Evolutionary conservation across 2,113 vertebrate genomes (phyloP).

Genomic region (Arenaria interpres): DNA sequence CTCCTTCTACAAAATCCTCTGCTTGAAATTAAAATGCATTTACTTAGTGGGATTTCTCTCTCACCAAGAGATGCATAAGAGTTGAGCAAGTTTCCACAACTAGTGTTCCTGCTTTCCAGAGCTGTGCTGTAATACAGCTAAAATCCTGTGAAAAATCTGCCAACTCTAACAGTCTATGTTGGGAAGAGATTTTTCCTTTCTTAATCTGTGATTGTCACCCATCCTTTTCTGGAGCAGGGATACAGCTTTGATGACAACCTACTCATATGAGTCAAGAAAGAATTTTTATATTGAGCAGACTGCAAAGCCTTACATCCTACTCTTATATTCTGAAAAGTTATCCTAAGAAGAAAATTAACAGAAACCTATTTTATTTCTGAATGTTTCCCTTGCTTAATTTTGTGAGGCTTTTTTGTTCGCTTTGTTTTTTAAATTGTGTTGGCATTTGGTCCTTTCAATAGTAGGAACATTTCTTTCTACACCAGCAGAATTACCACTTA

Average conservation of each 20-base stretch:
- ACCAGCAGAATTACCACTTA: neutral
- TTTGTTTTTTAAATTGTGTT: neutral
- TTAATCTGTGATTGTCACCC: neutral
- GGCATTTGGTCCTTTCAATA: neutral
- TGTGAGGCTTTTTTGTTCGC: neutral
- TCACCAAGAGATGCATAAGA: neutral
- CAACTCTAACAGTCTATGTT: neutral
- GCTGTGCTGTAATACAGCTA: neutral
- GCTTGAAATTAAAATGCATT: neutral
- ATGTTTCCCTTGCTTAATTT: neutral
- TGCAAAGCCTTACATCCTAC: neutral
- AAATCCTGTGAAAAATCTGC: neutral
- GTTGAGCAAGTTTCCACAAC: neutral
- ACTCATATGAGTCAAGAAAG: conserved; percentile 16
- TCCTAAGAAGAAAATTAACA: neutral
- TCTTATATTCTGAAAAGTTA: neutral
- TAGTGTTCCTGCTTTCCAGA: neutral
- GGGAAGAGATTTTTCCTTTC: neutral
- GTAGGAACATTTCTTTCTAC: neutral
- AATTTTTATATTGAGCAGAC: neutral
- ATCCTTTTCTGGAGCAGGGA: neutral
- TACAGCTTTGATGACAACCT: neutral
- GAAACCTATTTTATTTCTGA: neutral
- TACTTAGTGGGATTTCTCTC: neutral
- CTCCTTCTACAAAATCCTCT: neutral